A percentile compares a stretch with the other conserved stretches of the same genome.
These are phyloP conservation scores for Glossosoma conforme DNA, from an alignment of 1,140 invertebrate genomes.

Conservation along the genomic window DNA sequence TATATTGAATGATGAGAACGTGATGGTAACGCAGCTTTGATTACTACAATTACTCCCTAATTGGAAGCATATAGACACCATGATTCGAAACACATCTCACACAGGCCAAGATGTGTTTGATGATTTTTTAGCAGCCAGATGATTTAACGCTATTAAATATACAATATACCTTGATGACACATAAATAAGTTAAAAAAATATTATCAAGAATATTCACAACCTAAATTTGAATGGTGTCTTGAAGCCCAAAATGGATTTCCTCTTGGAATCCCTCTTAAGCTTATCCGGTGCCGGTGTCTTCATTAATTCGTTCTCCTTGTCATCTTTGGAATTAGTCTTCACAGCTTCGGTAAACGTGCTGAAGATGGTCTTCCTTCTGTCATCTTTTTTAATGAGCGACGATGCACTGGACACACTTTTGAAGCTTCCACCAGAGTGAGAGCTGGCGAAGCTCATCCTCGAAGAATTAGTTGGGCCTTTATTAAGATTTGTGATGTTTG, in stretches of 20 bases:
- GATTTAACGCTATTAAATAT: no score
- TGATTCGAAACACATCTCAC: no score
- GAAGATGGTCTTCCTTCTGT: constrained; percentile 6
- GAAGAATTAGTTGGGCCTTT: constrained; percentile 6
- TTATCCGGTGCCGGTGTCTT: constrained; percentile 4
- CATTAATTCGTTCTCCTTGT: constrained; percentile 25
- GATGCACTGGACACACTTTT: constrained; percentile 6
- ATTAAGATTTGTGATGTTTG: background rate
- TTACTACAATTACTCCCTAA: no score
- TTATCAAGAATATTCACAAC: no score
- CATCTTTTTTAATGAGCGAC: constrained; percentile 3
- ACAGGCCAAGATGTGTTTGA: no score
- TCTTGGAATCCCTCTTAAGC: constrained; percentile 39
- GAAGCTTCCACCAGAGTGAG: constrained; percentile 7
- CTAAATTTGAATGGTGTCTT: constrained; percentile 50
- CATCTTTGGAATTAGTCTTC: constrained; percentile 3
- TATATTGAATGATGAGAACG: no score
- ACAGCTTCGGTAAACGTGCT: background rate
- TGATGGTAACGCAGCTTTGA: no score
- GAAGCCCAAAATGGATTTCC: constrained; percentile 44
- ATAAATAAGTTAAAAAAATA: no score
- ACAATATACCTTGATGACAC: no score
- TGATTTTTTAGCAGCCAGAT: no score
- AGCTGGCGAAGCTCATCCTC: constrained; percentile 7
- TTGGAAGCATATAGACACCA: no score